A percentile compares a stretch with the other conserved stretches of the same genome.
These are phyloP conservation scores for Brachionus sp. DNA, from an alignment of 1,140 invertebrate genomes.

Conservation along the genomic window DNA sequence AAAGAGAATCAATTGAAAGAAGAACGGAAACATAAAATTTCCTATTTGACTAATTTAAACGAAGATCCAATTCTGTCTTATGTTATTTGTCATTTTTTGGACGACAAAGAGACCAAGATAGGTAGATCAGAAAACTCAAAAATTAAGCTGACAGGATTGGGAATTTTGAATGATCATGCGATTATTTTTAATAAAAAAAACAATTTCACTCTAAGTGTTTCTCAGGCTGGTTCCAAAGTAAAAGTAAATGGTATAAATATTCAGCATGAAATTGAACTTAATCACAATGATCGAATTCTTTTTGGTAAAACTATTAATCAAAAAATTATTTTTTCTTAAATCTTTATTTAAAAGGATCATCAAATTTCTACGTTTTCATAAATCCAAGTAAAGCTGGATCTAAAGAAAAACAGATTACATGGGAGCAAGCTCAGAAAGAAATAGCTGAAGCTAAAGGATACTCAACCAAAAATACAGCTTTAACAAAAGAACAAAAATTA, in stretches of 20 bases:
- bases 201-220: background rate
- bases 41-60: slow-evolving; percentile 58
- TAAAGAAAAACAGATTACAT: slow-evolving; percentile 51
- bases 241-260: slow-evolving; percentile 59
- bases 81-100: slow-evolving; percentile 57
- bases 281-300: slow-evolving; percentile 58
- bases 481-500: slow-evolving; percentile 59
- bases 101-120: slow-evolving; percentile 52
- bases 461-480: slow-evolving; percentile 49
- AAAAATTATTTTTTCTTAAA: background rate
- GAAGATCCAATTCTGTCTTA: slow-evolving; percentile 60
- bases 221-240: slow-evolving; percentile 53
- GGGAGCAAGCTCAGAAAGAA: slow-evolving; percentile 61
- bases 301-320: slow-evolving; percentile 51
- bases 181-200: background rate
- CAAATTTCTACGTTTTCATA: slow-evolving; percentile 59
- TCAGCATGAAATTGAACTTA: slow-evolving; percentile 50
- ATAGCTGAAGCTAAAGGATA: slow-evolving; percentile 60
- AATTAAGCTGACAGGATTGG: slow-evolving; percentile 57
- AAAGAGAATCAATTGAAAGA: slow-evolving; percentile 50
- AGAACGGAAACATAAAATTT: slow-evolving; percentile 50
- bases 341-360: slow-evolving; percentile 49
- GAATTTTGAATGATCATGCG: slow-evolving; percentile 43
- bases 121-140: slow-evolving; percentile 57
- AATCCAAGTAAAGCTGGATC: slow-evolving; percentile 52